These are phyloP conservation scores for Sebastes jordani DNA, from an alignment of 2,797 vertebrate genomes.

Conservation along the genomic window DNA sequence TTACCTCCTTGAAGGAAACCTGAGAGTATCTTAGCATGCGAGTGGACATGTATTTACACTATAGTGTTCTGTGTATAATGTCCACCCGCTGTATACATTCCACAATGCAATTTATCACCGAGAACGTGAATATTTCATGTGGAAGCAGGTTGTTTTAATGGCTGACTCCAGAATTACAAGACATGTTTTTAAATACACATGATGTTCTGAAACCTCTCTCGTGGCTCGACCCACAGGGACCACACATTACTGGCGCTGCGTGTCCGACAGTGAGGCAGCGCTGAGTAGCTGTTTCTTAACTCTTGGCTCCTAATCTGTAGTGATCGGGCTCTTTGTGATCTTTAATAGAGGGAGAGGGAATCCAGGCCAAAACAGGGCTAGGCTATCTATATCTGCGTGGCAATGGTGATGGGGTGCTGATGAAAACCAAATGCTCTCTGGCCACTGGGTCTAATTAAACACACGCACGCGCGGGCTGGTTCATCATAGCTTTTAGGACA, in stretches of 20 bases:
- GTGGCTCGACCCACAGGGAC: constrained; percentile 43
- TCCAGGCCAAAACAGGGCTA: constrained; percentile 50
- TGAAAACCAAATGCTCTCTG: constrained; percentile 82
- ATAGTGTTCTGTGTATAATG: constrained; percentile 64
- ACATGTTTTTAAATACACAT: constrained; percentile 70
- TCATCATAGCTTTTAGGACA: constrained; percentile 62
- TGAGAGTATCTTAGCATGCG: constrained; percentile 61
- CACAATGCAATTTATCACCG: constrained; percentile 66
- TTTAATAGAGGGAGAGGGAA: constrained; percentile 55
- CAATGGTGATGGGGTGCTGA: constrained; percentile 73
- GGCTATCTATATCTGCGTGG: constrained; percentile 64
- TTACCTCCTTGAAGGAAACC: constrained; percentile 53
- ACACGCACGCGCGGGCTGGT: constrained; percentile 52
- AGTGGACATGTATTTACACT: constrained; percentile 73
- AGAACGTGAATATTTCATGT: constrained; percentile 53
- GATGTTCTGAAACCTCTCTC: constrained; percentile 53
- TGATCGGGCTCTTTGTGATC: constrained; percentile 70
- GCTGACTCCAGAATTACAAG: constrained; percentile 69
- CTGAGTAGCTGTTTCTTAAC: constrained; percentile 63
- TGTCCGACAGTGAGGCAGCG: constrained; percentile 48
- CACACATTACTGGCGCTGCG: constrained; percentile 52
- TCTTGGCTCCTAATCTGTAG: constrained; percentile 69
- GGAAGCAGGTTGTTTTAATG: constrained; percentile 67
- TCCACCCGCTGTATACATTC: constrained; percentile 70
- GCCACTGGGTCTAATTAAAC: constrained; percentile 81